Percentiles rank a stretch among this genome's conserved stretches.
phyloP scores from a whole-genome alignment of 1,140 invertebrate genomes.

The Matsumurasca onukii region DNA sequence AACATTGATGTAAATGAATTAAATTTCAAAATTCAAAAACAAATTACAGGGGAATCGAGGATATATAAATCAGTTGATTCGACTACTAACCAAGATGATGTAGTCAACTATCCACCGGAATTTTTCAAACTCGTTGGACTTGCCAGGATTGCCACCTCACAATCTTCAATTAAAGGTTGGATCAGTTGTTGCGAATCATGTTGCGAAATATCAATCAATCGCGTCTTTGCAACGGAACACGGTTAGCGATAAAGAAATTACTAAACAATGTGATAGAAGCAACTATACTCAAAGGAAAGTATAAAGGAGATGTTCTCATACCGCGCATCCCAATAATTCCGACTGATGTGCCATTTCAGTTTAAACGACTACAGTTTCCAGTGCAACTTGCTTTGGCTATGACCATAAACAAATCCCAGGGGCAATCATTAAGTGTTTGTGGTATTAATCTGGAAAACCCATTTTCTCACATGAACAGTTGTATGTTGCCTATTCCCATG shows the following conservation, averaged over 20 bases:
- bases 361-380: slow-evolving; percentile 44
- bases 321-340: slow-evolving; percentile 34
- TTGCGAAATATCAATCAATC: slow-evolving; percentile 45
- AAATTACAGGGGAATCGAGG: slow-evolving; percentile 36
- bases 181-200: slow-evolving; percentile 46
- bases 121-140: slow-evolving; percentile 47
- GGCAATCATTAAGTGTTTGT: slow-evolving; percentile 38
- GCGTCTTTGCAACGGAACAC: slow-evolving; percentile 34
- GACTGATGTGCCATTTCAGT: slow-evolving; percentile 33
- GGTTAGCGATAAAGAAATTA: slow-evolving; percentile 31
- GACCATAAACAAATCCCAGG: slow-evolving; percentile 49
- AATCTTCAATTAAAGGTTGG: slow-evolving; percentile 42
- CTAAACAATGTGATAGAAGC: slow-evolving; percentile 42
- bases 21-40: slow-evolving; percentile 40
- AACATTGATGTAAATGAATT: slow-evolving; percentile 48
- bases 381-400: slow-evolving; percentile 49
- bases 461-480: slow-evolving; percentile 36
- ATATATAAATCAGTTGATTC: slow-evolving; percentile 48
- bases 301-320: slow-evolving; percentile 31
- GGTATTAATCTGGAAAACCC: slow-evolving; percentile 38
- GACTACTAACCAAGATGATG: slow-evolving; percentile 45
- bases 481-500: not conserved
- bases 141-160: slow-evolving; percentile 48
- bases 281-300: slow-evolving; percentile 30
- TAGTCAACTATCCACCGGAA: slow-evolving; percentile 48